A percentile compares a stretch with the other conserved stretches of the same genome.
Conservation (phyloP, 2,888 invertebrate species). For the Rambutsinella grinnellia region DNA sequence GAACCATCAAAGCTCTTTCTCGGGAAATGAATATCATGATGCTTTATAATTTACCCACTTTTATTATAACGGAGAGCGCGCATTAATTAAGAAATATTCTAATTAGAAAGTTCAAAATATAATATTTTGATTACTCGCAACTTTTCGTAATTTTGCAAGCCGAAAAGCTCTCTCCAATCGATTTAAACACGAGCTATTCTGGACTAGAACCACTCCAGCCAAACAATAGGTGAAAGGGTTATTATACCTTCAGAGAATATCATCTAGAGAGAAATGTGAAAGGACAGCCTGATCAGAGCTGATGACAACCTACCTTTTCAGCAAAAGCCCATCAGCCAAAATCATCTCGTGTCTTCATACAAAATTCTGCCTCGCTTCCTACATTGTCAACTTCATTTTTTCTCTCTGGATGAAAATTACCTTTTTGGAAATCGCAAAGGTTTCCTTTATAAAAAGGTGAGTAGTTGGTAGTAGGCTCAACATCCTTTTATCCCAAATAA, state of each 20-base stretch:
- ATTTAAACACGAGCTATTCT: no score
- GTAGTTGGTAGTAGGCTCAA: no score
- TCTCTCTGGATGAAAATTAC: not conserved
- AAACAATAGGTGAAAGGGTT: not conserved
- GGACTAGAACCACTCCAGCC: not conserved
- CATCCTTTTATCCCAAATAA: no score
- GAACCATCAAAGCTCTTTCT: not conserved
- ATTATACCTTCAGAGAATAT: not conserved
- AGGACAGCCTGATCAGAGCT: not conserved
- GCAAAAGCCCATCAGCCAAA: not conserved
- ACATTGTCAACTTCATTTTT: not conserved
- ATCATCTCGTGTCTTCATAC: not conserved
- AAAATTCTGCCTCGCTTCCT: not conserved
- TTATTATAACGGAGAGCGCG: no score
- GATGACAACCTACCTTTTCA: not conserved
- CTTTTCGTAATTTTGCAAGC: no score
- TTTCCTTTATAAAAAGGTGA: not conserved
- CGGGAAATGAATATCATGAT: no score
- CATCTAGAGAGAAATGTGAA: not conserved
- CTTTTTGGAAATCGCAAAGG: not conserved
- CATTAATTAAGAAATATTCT: no score
- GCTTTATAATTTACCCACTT: no score
- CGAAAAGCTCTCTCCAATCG: no score
- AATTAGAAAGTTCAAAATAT: not conserved
- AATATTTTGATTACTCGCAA: no score